These are phyloP conservation scores for Oreamnos americanus DNA, from an alignment of 2,113 vertebrate genomes.

Conservation along the genomic window DNA sequence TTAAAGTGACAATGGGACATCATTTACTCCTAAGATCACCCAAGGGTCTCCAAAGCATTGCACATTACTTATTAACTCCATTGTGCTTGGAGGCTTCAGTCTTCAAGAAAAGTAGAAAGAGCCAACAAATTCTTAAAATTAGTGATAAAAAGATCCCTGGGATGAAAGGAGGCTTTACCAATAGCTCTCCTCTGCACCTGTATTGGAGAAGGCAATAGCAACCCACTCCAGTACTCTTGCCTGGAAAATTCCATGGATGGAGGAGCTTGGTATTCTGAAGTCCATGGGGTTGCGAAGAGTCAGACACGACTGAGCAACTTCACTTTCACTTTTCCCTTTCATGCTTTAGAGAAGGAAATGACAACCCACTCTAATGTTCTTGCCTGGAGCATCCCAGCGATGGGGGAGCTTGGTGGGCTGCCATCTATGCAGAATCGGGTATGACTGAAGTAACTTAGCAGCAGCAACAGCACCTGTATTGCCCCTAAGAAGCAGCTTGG, in stretches of 20 bases:
- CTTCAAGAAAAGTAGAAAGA: neutral
- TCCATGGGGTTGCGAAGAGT: neutral
- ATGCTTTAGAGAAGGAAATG: neutral
- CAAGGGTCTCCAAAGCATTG: neutral
- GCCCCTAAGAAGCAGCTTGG: neutral
- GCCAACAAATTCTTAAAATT: neutral
- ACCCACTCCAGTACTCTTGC: neutral
- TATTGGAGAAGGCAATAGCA: neutral
- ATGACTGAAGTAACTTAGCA: neutral
- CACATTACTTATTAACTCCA: neutral
- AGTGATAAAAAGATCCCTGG: neutral
- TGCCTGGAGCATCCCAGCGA: neutral
- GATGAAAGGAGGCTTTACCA: neutral
- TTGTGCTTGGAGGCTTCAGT: neutral
- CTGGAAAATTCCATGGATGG: neutral
- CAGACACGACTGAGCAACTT: fast-evolving
- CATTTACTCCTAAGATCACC: neutral
- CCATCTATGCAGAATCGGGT: neutral
- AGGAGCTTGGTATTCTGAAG: neutral
- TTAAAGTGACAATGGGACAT: neutral
- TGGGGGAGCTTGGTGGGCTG: neutral
- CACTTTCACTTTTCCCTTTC: neutral
- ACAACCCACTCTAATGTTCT: neutral
- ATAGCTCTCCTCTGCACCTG: neutral
- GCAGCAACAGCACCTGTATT: neutral